These are phyloP conservation scores for Corythaixoides concolor DNA, from an alignment of 2,113 vertebrate genomes.

Conservation along the genomic window DNA sequence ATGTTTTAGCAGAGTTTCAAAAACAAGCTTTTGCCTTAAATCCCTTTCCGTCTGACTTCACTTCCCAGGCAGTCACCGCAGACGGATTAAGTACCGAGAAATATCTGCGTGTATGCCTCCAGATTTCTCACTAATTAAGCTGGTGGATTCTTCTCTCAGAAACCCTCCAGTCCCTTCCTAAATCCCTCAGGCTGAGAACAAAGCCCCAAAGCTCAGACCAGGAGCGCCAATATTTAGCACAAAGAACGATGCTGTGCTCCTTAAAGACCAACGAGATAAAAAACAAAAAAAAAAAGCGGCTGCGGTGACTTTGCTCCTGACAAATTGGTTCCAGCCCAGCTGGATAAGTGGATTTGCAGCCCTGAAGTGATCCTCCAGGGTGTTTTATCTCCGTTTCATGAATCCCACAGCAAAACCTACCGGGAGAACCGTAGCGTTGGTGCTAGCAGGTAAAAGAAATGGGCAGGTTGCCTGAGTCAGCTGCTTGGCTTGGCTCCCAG, in stretches of 20 bases:
- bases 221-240: not conserved
- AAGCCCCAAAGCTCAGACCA: not conserved
- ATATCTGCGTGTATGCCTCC: not conserved
- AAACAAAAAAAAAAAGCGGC: not conserved
- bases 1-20: not conserved
- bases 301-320: not conserved
- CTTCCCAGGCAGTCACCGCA: not conserved
- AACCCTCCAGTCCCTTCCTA: not conserved
- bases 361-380: not conserved
- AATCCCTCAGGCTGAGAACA: not conserved
- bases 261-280: accelerated
- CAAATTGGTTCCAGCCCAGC: not conserved
- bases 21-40: not conserved
- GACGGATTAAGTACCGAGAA: not conserved
- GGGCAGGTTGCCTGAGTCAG: not conserved
- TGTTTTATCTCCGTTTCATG: not conserved
- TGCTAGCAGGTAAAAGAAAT: not conserved
- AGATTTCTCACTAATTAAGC: not conserved
- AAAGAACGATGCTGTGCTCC: not conserved
- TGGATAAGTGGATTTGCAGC: not conserved
- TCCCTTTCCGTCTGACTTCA: not conserved
- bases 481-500: not conserved
- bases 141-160: not conserved
- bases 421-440: accelerated
- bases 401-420: not conserved